Percentiles rank a stretch among this genome's conserved stretches.
Evolutionary conservation across 1,140 invertebrate genomes (phyloP).

Genomic region (Caenorhabditis remanei): DNA sequence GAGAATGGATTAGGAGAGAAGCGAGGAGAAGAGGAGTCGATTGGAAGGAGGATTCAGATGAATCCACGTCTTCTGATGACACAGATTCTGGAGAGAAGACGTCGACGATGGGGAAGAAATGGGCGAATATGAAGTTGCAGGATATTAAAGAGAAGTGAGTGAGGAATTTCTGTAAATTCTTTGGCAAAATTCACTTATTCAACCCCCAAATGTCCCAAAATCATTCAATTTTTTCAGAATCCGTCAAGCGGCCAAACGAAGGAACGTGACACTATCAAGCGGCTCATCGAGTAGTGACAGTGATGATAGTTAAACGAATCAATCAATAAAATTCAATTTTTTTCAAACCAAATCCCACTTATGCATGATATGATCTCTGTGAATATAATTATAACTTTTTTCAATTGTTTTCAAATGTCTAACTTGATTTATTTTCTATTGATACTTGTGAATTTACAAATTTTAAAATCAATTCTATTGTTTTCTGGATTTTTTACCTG

Average conservation of each 20-base stretch:
- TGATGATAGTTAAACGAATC: neutral
- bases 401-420: too few species aligned
- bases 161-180: neutral
- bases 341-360: neutral
- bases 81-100: too few species aligned
- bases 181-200: neutral
- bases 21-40: neutral
- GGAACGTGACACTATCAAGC: neutral
- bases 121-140: neutral
- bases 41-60: neutral
- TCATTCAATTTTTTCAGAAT: neutral
- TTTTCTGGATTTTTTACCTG: neutral
- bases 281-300: neutral
- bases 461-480: neutral
- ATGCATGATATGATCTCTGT: too few species aligned
- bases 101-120: neutral
- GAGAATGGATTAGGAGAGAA: neutral
- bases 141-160: constrained; percentile 24
- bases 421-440: too few species aligned
- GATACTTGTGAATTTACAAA: too few species aligned
- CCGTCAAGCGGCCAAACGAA: neutral
- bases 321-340: neutral
- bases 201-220: too few species aligned
- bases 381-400: too few species aligned
- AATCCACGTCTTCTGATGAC: neutral